These are phyloP conservation scores for Lota lota DNA, from an alignment of 2,113 vertebrate genomes.

Conservation along the genomic window DNA sequence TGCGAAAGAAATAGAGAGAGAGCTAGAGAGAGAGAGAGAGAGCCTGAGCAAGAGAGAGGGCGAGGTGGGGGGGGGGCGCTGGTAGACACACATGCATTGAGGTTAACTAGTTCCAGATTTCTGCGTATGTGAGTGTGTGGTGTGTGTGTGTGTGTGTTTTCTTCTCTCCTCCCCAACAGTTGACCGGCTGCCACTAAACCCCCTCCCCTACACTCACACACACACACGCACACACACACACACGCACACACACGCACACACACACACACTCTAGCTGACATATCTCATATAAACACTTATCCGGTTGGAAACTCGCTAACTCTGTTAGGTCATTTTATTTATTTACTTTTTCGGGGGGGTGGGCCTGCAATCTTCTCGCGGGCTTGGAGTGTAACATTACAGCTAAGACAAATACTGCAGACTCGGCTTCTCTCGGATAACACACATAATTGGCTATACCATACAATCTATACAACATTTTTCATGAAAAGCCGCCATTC, in stretches of 20 bases:
- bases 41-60: too few relatives aligned
- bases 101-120: slow-evolving; percentile 3
- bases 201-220: background rate
- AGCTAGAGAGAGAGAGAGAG: too few relatives aligned
- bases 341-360: slow-evolving; percentile 11
- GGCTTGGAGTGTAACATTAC: slow-evolving; percentile 20
- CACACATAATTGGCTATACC: too few relatives aligned
- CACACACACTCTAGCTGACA: slow-evolving; percentile 3
- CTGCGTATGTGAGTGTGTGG: background rate
- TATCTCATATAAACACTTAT: slow-evolving; percentile 21
- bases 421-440: too few relatives aligned
- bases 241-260: slow-evolving; percentile 2
- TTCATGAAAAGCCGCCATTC: too few relatives aligned
- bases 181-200: background rate
- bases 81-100: too few relatives aligned
- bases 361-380: slow-evolving; percentile 12
- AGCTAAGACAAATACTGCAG: background rate
- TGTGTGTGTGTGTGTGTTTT: background rate
- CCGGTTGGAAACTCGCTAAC: slow-evolving; percentile 26
- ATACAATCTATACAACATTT: too few relatives aligned
- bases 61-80: too few relatives aligned
- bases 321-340: slow-evolving; percentile 19
- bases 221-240: slow-evolving; percentile 1
- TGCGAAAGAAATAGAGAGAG: too few relatives aligned
- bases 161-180: background rate